Base-by-base conservation (phyloP, 64 coral and sea anemone genomes). In the Montipora sp. region DNA sequence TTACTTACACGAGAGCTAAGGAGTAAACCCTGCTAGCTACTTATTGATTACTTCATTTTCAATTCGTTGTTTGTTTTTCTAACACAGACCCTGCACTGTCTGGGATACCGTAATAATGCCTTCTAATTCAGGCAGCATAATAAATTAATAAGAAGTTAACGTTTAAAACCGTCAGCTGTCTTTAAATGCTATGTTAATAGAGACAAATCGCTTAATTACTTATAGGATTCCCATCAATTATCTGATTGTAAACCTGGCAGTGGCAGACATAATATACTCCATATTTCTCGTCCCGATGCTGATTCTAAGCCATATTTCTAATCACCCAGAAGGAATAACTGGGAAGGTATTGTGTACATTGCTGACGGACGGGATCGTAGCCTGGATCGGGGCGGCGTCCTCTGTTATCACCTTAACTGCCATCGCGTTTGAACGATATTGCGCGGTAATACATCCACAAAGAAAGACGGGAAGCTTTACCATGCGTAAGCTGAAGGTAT, bases 241-340 rank as follows among this genome's bases (percentile, higher is more conserved):
- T 48, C n/a, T 84, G 7, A 59, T 84, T 48, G 45, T 71, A 14
- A 84, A 84, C 65, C 36, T 84, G 23, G 81, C 81, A n/a, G 46
- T 71, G 45, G 60, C 81, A 10, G 81, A 84, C 46, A 22, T 72
- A 16, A 20, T 70, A 3, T 66, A 70, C 43, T 15, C 81, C 5
- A 3, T 20, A 13, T 84, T 84, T 13, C 15, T 47, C 14, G 18
- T 67, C 16, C 81, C 63, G 5, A 21, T 8, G 44, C 5, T 47
- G 44, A 84, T 84, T 48, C n/a, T 66, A 5, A 71, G 4, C 16
- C 18, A 49, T 12, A 84, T n/a, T 12, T 11, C 65, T 7, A 71
- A 1, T 16, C 81, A 84, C 61, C 81, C 81, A 2, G 61, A 84
- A 0, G 81, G 61, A 3, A 13, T 48, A 27, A 4, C 45, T 49